phyloP scores from a whole-genome alignment of 53 echinoderm and acorn worm genomes.

The Apostichopus leukothele region DNA sequence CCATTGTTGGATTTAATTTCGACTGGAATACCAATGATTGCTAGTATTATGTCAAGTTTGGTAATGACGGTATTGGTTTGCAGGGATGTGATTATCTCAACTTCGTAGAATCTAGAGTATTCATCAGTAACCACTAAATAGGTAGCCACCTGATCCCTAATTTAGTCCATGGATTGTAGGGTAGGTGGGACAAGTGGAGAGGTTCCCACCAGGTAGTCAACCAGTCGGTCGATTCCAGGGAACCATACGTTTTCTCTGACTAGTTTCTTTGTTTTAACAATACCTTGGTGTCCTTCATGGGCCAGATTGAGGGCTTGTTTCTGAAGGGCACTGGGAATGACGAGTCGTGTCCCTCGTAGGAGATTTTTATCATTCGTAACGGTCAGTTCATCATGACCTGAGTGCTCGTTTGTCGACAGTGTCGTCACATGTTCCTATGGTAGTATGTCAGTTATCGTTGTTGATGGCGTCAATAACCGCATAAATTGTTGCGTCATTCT shows the following conservation, averaged over 20 bases:
- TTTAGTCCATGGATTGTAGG: slow-evolving; percentile 11
- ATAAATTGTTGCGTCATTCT: slow-evolving; percentile 4
- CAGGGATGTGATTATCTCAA: slow-evolving; percentile 19
- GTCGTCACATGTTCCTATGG: not conserved
- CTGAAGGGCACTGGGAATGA: slow-evolving; percentile 51
- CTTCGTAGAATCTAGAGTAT: slow-evolving; percentile 39
- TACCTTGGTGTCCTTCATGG: slow-evolving; percentile 59
- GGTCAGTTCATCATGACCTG: not conserved
- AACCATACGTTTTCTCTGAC: slow-evolving; percentile 69
- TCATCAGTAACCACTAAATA: slow-evolving; percentile 41
- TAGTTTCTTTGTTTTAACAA: slow-evolving; percentile 56
- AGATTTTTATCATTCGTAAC: slow-evolving; percentile 1
- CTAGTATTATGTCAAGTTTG: slow-evolving; percentile 18
- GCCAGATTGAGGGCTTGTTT: slow-evolving; percentile 44
- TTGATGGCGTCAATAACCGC: slow-evolving; percentile 2
- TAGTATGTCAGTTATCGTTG: not conserved
- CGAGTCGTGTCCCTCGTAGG: slow-evolving; percentile 46
- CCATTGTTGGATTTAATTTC: slow-evolving; percentile 43
- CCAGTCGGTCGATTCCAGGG: slow-evolving; percentile 53
- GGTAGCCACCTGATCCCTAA: slow-evolving; percentile 46
- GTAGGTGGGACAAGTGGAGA: not conserved
- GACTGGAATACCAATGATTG: slow-evolving; percentile 3
- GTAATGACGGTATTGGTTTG: slow-evolving; percentile 32
- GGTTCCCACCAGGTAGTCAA: slow-evolving; percentile 40
- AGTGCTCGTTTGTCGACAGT: not conserved